Evolutionary conservation across 2,797 vertebrate genomes (phyloP).

Genomic region (Vireo griseus): DNA sequence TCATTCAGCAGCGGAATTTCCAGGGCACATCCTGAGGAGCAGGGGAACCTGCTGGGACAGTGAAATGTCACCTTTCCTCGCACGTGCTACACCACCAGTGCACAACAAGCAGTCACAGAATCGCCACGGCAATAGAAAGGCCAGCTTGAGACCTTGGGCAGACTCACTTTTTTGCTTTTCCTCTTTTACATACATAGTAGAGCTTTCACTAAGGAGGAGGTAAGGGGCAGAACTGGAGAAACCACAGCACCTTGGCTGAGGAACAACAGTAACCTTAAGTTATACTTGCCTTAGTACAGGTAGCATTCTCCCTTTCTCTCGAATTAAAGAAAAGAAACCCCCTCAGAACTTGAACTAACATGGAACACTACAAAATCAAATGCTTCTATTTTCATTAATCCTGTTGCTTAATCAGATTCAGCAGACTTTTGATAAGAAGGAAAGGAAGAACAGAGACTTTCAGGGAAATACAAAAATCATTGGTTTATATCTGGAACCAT

Average conservation of each 20-base stretch:
- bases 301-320: neutral
- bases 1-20: neutral
- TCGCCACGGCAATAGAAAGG: neutral
- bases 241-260: neutral
- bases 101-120: neutral
- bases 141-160: neutral
- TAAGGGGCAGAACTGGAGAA: neutral
- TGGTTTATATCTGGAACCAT: neutral
- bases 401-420: neutral
- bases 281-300: neutral
- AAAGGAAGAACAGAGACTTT: neutral
- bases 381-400: neutral
- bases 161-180: neutral
- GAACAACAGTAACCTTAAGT: neutral
- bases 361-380: neutral
- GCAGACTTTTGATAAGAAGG: neutral
- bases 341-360: neutral
- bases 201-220: neutral
- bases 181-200: accelerated
- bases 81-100: neutral
- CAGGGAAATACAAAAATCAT: neutral
- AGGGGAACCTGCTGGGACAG: neutral
- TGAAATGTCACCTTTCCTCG: neutral
- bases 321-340: neutral
- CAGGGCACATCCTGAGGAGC: neutral